A percentile compares a stretch with the other conserved stretches of the same genome.
These are phyloP conservation scores for Mus spretus DNA, from an alignment of 2,797 vertebrate species.

Conservation along the genomic window DNA sequence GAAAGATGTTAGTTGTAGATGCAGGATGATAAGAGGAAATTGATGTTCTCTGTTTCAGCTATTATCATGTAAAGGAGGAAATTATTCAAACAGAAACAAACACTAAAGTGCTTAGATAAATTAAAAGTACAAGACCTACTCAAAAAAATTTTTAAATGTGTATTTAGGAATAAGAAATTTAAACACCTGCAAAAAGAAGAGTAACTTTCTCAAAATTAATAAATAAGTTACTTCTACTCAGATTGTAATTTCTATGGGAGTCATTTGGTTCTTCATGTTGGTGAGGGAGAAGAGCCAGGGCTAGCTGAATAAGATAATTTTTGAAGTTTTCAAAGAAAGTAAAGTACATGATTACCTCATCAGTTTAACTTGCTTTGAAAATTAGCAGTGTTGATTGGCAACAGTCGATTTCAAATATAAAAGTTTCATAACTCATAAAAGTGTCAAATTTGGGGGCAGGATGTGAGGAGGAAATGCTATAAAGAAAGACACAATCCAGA, in stretches of 20 bases:
- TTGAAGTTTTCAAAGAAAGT: neutral
- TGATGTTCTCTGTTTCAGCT: constrained; percentile 36
- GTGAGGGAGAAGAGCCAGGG: neutral
- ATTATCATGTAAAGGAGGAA: constrained; percentile 7
- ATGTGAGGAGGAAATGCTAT: neutral
- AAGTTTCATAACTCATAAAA: neutral
- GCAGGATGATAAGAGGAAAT: neutral
- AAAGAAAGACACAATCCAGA: neutral
- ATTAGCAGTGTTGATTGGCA: neutral
- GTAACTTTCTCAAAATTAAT: constrained; percentile 16
- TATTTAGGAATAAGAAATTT: neutral
- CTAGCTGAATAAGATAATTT: neutral
- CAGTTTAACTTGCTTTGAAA: constrained; percentile 40
- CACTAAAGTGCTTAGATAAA: neutral
- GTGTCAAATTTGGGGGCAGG: neutral
- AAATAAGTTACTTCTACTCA: constrained; percentile 37
- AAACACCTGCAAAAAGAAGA: constrained; percentile 2
- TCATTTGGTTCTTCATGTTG: neutral
- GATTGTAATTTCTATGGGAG: neutral
- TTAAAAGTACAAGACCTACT: constrained; percentile 5
- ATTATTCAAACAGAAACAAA: neutral
- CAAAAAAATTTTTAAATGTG: constrained; percentile 51
- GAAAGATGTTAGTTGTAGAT: neutral
- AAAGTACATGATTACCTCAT: neutral
- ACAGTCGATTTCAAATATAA: neutral